Evolutionary conservation across 2,888 invertebrate genomes (phyloP).

Genomic region (Heteropelma amictum): DNA sequence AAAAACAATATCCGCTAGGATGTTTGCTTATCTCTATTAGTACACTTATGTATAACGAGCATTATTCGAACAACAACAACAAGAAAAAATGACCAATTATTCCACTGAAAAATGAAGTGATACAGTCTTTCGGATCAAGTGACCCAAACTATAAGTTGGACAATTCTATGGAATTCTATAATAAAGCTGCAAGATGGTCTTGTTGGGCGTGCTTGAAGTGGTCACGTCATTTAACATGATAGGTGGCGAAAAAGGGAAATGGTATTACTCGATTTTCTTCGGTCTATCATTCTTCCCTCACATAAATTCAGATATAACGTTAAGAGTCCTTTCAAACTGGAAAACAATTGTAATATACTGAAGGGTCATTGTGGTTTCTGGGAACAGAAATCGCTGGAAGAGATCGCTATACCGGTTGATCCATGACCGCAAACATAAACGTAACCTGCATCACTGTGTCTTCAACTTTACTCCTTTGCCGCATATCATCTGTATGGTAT

Average conservation of each 20-base stretch:
- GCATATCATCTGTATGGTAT: background rate
- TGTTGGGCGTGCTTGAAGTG: slow-evolving; percentile 29
- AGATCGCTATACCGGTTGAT: background rate
- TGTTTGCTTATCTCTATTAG: slow-evolving; percentile 26
- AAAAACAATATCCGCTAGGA: slow-evolving; percentile 18
- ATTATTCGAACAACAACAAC: slow-evolving; percentile 17
- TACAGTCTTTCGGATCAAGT: background rate
- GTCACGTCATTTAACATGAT: slow-evolving; percentile 31
- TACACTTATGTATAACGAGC: slow-evolving; percentile 25
- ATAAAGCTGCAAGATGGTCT: background rate
- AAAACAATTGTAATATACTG: slow-evolving; percentile 26
- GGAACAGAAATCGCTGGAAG: slow-evolving; percentile 1
- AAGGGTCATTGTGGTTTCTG: background rate
- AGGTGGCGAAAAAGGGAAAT: slow-evolving; percentile 15
- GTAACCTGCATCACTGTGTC: slow-evolving; percentile 1
- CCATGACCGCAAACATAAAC: slow-evolving; percentile 22
- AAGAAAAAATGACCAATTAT: slow-evolving; percentile 28
- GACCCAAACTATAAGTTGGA: background rate
- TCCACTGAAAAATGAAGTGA: slow-evolving; percentile 4
- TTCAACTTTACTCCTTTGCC: slow-evolving; percentile 4
- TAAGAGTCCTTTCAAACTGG: slow-evolving; percentile 19
- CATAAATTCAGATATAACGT: background rate
- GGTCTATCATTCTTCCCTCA: slow-evolving; percentile 11
- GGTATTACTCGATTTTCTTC: slow-evolving; percentile 26
- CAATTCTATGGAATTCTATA: slow-evolving; percentile 3